Conservation (phyloP, 2,888 invertebrate species). For the Phragmatobia fuliginosa region DNA sequence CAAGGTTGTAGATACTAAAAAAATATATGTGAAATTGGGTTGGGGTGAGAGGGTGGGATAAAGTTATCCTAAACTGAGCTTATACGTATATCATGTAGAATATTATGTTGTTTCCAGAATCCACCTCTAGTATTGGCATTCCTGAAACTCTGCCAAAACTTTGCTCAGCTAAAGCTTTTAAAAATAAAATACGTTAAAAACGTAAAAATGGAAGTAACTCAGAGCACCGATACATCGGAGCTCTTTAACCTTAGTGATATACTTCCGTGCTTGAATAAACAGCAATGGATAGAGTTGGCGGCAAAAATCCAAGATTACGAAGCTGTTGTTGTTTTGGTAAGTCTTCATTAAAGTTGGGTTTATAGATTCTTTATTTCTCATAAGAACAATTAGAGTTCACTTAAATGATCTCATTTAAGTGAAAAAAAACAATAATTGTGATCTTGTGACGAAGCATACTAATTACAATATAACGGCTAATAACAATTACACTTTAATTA, state of each 20-base stretch:
- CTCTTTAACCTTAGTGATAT: constrained; percentile 66
- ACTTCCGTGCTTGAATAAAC: constrained; percentile 67
- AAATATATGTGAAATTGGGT: too few species aligned
- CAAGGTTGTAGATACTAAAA: too few species aligned
- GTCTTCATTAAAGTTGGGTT: constrained; percentile 48
- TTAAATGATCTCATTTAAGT: too few species aligned
- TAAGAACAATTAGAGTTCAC: too few species aligned
- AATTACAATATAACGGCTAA: too few species aligned
- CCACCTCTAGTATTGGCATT: constrained; percentile 64
- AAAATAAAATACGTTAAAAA: constrained; percentile 78
- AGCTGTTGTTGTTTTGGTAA: constrained; percentile 67
- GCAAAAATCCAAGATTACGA: constrained; percentile 60
- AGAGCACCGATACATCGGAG: constrained; percentile 41
- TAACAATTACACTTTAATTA: too few species aligned
- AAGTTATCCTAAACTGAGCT: too few species aligned
- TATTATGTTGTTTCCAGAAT: constrained; percentile 65
- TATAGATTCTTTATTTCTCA: too few species aligned
- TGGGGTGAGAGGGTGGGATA: too few species aligned
- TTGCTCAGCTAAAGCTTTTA: constrained; percentile 72
- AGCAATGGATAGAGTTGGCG: constrained; percentile 69
- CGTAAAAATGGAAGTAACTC: constrained; percentile 59
- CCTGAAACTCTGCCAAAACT: constrained; percentile 68
- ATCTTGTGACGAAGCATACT: too few species aligned
- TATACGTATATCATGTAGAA: neutral
- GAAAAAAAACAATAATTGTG: too few species aligned